phyloP scores from a whole-genome alignment of 2,797 vertebrate genomes.

The Erethizon dorsatum region DNA sequence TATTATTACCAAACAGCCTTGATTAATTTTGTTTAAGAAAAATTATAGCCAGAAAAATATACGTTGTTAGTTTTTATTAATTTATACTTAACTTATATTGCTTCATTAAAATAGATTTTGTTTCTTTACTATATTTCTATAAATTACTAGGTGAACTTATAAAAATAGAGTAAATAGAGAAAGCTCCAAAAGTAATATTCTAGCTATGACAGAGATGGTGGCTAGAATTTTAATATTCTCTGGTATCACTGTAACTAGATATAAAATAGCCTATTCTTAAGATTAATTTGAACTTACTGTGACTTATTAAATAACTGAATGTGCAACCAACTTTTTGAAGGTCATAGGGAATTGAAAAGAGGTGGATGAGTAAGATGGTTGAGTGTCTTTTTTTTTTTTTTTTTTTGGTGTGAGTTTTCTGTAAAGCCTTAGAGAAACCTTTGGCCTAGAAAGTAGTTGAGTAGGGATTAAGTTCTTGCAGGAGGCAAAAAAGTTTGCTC shows the following conservation, averaged over 20 bases:
- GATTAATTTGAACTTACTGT: slow-evolving; percentile 69
- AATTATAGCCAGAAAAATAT: not conserved
- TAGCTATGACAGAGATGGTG: not conserved
- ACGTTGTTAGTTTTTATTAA: slow-evolving; percentile 36
- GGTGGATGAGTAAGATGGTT: slow-evolving; percentile 53
- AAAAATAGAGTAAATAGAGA: not conserved
- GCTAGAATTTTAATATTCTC: slow-evolving; percentile 30
- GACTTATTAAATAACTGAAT: slow-evolving; percentile 79
- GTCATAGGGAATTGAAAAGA: slow-evolving; percentile 71
- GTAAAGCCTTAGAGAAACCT: slow-evolving; percentile 78
- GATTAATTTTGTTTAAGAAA: slow-evolving; percentile 6
- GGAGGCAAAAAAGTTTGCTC: slow-evolving; percentile 55
- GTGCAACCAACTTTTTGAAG: slow-evolving; percentile 76
- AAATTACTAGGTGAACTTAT: slow-evolving; percentile 24
- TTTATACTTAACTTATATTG: slow-evolving; percentile 9
- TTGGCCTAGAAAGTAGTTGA: slow-evolving; percentile 81
- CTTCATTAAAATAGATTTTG: not conserved
- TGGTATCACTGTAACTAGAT: slow-evolving; percentile 62
- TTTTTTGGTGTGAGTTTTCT: slow-evolving; percentile 71
- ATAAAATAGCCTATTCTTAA: slow-evolving; percentile 54
- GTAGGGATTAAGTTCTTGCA: slow-evolving; percentile 78
- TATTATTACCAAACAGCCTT: not conserved
- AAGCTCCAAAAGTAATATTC: not conserved
- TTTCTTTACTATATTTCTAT: slow-evolving; percentile 1
- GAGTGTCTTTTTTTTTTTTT: slow-evolving; percentile 53